Conservation (phyloP, 1,140 invertebrate genomes). For the Drosophila nasuta region DNA sequence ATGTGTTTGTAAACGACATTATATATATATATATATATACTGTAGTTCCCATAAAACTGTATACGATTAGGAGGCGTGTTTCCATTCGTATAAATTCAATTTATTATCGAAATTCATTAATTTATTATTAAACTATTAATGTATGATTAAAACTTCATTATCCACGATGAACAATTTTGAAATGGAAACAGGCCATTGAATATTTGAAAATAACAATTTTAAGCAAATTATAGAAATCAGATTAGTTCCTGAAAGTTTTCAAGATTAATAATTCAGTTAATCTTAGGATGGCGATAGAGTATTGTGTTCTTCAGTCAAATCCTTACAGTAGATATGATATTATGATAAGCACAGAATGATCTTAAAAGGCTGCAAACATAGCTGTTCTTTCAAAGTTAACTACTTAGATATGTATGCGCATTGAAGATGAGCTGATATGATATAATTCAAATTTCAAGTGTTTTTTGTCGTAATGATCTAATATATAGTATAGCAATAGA, state of each 20-base stretch:
- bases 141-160: no score
- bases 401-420: background rate
- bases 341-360: background rate
- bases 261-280: background rate
- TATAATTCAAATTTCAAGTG: background rate
- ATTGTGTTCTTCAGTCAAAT: background rate
- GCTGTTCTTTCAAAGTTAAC: background rate
- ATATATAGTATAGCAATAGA: conserved; percentile 6
- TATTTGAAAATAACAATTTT: background rate
- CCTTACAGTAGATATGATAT: background rate
- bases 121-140: no score
- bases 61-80: background rate
- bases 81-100: background rate
- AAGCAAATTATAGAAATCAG: background rate
- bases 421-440: background rate
- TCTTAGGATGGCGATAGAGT: background rate
- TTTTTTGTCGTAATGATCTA: background rate
- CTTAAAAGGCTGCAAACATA: background rate
- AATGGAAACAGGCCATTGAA: background rate
- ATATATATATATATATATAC: background rate
- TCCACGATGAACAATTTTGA: no score
- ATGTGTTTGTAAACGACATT: conserved; percentile 1
- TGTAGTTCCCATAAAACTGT: background rate
- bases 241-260: conserved; percentile 4
- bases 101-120: background rate